Conservation (phyloP, 2,113 vertebrate genomes). For the Anser cygnoides region DNA sequence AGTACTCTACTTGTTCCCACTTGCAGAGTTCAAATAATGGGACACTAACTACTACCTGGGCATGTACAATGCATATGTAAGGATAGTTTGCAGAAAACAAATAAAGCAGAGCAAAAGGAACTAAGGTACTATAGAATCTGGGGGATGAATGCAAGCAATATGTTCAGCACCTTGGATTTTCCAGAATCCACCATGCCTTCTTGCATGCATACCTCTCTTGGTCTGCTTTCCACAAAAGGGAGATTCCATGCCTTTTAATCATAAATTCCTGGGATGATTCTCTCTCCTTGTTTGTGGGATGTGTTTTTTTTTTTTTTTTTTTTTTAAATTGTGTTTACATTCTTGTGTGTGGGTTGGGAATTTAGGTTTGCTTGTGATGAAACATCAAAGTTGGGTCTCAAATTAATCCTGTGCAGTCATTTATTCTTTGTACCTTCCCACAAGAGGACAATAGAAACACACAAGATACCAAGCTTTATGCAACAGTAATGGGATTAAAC, state of each 20-base stretch:
- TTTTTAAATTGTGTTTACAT: constrained; percentile 65
- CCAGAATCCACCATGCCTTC: neutral
- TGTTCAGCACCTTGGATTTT: neutral
- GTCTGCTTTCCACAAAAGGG: constrained; percentile 46
- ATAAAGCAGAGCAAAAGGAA: neutral
- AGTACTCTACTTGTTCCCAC: neutral
- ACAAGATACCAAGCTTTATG: neutral
- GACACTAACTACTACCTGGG: neutral
- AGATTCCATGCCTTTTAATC: constrained; percentile 66
- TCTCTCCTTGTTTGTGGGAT: constrained; percentile 47
- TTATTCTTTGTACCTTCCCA: constrained; percentile 27
- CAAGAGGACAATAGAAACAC: neutral
- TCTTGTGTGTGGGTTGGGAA: constrained; percentile 63
- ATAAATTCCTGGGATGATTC: constrained; percentile 62
- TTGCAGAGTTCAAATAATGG: neutral
- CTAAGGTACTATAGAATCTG: neutral
- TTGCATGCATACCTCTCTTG: accelerated
- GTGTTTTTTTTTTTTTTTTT: neutral
- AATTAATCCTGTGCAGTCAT: neutral
- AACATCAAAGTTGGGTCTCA: constrained; percentile 62
- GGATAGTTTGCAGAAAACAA: neutral
- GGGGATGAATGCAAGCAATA: neutral
- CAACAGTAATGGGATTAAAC: neutral
- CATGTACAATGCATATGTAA: neutral
- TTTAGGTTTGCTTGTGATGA: constrained; percentile 61